Conservation (phyloP, 2,797 vertebrate genomes). For the Carcharodon carcharias region DNA sequence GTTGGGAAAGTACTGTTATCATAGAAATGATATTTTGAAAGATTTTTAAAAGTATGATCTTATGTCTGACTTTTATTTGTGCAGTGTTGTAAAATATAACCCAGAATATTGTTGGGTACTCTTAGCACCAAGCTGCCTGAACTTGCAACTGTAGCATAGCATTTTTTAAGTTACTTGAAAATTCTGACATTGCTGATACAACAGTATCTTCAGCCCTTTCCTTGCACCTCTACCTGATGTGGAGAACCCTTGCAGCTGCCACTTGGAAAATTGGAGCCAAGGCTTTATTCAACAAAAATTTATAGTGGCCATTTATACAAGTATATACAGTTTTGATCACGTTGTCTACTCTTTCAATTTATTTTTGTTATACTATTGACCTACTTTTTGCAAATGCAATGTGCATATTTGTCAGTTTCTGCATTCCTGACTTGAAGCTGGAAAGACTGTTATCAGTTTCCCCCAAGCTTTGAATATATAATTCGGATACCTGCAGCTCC, state of each 20-base stretch:
- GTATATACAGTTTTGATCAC: neutral
- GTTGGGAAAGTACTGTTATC: neutral
- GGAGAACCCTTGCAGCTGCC: neutral
- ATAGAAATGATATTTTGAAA: neutral
- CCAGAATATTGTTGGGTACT: neutral
- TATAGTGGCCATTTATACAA: neutral
- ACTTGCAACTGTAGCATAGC: neutral
- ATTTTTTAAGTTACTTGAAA: neutral
- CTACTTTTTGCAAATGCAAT: neutral
- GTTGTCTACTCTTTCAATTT: neutral
- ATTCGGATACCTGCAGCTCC: neutral
- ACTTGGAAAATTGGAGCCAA: neutral
- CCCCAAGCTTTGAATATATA: neutral
- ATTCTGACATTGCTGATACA: neutral
- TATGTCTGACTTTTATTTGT: neutral
- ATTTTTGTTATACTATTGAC: neutral
- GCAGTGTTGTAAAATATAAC: neutral
- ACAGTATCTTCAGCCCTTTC: neutral
- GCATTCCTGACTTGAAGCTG: neutral
- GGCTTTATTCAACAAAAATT: neutral
- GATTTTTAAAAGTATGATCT: neutral
- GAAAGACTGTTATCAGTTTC: neutral
- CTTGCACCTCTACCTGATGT: neutral
- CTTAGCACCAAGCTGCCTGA: neutral
- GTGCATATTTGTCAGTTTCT: neutral